Percentiles rank a stretch among this genome's conserved stretches.
Conservation (phyloP, 2,797 vertebrate genomes). For the Bucorvus abyssinicus region DNA sequence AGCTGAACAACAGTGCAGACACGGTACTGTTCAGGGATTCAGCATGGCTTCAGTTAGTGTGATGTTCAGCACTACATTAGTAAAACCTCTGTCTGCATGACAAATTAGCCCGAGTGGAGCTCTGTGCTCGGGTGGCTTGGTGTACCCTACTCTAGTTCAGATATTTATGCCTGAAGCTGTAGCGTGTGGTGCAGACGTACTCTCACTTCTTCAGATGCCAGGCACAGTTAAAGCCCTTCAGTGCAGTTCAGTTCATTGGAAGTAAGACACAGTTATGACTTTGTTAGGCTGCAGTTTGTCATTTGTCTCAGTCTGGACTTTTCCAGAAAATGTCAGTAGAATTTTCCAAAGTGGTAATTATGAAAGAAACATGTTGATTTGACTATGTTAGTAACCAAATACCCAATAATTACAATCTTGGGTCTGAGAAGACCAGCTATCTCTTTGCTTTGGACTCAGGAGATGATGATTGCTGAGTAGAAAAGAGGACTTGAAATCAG, state of each 20-base stretch:
- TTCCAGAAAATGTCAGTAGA: background rate
- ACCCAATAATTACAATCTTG: background rate
- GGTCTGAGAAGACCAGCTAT: background rate
- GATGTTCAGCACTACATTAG: background rate
- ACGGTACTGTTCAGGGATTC: background rate
- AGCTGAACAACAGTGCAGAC: background rate
- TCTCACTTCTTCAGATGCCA: background rate
- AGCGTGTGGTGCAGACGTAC: background rate
- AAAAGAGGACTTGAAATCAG: background rate
- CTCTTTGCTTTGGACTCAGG: background rate
- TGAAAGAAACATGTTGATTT: background rate
- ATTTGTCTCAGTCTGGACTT: background rate
- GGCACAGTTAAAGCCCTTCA: background rate
- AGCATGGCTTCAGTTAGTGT: background rate
- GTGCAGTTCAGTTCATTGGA: background rate
- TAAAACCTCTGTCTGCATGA: background rate
- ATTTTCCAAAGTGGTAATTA: background rate
- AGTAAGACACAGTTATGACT: background rate
- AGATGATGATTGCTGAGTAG: background rate
- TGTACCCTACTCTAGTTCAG: background rate
- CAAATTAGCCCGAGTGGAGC: background rate
- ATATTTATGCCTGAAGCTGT: background rate
- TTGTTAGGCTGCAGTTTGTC: background rate
- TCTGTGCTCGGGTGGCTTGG: background rate
- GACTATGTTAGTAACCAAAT: background rate